Evolutionary conservation across 2,888 invertebrate species (phyloP).

Genomic region (Lithophane ornitopus): DNA sequence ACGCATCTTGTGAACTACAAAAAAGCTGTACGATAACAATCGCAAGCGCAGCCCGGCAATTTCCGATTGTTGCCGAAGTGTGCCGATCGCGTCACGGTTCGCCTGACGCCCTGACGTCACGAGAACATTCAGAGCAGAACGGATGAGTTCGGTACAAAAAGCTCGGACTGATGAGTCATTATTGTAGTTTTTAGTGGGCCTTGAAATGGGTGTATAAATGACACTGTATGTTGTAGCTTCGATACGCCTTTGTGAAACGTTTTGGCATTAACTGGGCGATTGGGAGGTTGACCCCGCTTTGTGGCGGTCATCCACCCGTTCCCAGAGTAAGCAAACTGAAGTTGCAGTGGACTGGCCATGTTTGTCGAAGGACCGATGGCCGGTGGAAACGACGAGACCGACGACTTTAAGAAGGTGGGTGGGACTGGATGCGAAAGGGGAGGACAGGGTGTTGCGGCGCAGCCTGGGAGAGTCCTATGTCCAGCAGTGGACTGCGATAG

Average conservation of each 20-base stretch:
- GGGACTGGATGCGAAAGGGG: too few species aligned
- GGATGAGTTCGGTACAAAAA: conserved; percentile 50
- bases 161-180: conserved; percentile 45
- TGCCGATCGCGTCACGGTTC: conserved; percentile 64
- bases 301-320: conserved; percentile 19
- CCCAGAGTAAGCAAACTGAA: too few species aligned
- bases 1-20: conserved; percentile 36
- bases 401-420: too few species aligned
- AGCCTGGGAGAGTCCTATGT: too few species aligned
- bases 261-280: conserved; percentile 17
- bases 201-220: conserved; percentile 33
- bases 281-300: conserved; percentile 21
- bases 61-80: conserved; percentile 61
- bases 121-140: conserved; percentile 64
- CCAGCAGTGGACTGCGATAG: too few species aligned
- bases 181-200: conserved; percentile 44
- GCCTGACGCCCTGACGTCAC: conserved; percentile 62
- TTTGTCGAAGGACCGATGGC: too few species aligned
- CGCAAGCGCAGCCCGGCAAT: conserved; percentile 55
- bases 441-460: too few species aligned
- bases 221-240: conserved; percentile 21
- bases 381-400: too few species aligned
- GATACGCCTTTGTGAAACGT: conserved; percentile 40
- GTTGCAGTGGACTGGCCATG: too few species aligned
- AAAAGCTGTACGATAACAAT: conserved; percentile 36